Percentiles rank a stretch among this genome's conserved stretches.
Conservation (phyloP, 2,888 invertebrate genomes). For the Himalopsyche anomala region DNA sequence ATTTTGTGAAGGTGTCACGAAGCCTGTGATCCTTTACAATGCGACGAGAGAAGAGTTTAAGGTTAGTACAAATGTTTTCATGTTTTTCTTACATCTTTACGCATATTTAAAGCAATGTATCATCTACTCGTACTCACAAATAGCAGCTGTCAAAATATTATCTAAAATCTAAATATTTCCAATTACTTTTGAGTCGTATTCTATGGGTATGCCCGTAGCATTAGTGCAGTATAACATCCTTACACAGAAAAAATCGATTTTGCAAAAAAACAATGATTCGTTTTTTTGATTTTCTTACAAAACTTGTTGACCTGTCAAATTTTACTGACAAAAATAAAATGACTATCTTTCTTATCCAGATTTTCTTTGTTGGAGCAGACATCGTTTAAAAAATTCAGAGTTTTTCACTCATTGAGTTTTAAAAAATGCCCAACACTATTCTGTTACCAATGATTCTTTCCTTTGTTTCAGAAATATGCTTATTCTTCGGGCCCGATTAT, state of each 20-base stretch:
- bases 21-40: constrained; percentile 83
- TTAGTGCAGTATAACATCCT: no score
- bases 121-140: neutral
- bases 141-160: neutral
- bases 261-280: no score
- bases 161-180: neutral
- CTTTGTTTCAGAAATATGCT: constrained; percentile 77
- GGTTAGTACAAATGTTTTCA: constrained; percentile 66
- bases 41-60: constrained; percentile 82
- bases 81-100: constrained; percentile 59
- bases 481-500: constrained; percentile 89
- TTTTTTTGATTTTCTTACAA: no score
- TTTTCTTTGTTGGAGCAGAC: no score
- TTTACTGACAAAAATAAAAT: no score
- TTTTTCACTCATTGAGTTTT: no score
- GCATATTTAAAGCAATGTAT: neutral
- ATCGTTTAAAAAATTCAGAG: no score
- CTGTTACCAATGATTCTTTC: neutral
- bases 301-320: no score
- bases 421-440: neutral
- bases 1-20: constrained; percentile 83
- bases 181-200: neutral
- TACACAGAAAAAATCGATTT: no score
- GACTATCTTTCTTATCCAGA: no score
- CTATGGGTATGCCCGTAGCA: no score